Conservation (phyloP, 2,888 invertebrate species). For the Eremobia ochroleuca region DNA sequence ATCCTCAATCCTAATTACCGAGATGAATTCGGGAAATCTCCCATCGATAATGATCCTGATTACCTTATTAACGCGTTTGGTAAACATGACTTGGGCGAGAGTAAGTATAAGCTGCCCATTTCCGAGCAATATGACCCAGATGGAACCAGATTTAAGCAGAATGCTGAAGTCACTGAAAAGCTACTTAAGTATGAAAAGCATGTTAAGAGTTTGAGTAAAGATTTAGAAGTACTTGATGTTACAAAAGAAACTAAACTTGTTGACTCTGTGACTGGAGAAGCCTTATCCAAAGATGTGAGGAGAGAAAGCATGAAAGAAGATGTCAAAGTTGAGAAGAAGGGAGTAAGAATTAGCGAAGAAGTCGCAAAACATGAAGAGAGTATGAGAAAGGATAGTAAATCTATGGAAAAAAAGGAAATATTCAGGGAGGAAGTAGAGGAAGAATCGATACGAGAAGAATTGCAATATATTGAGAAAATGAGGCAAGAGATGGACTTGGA, state of each 20-base stretch:
- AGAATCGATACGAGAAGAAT: slow-evolving; percentile 63
- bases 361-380: slow-evolving; percentile 25
- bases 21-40: slow-evolving; percentile 76
- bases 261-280: slow-evolving; percentile 28
- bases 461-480: slow-evolving; percentile 71
- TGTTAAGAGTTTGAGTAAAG: slow-evolving; percentile 49
- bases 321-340: slow-evolving; percentile 24
- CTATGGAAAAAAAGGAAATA: slow-evolving; percentile 54
- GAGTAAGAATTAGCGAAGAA: slow-evolving; percentile 40
- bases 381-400: slow-evolving; percentile 49
- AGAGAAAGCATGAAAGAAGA: slow-evolving; percentile 29
- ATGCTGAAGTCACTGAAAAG: slow-evolving; percentile 51
- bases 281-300: slow-evolving; percentile 38
- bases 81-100: slow-evolving; percentile 22
- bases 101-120: slow-evolving; percentile 81
- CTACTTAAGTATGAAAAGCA: slow-evolving; percentile 51
- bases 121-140: slow-evolving; percentile 85
- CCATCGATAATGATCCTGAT: slow-evolving; percentile 69
- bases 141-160: slow-evolving; percentile 60
- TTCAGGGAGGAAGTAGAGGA: slow-evolving; percentile 63
- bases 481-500: slow-evolving; percentile 77
- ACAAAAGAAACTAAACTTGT: slow-evolving; percentile 46
- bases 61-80: slow-evolving; percentile 64
- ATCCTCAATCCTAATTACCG: slow-evolving; percentile 82
- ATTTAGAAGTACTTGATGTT: slow-evolving; percentile 45